Evolutionary conservation across 2,113 vertebrate species (phyloP), one percentile per base, ranked within the genome.

Genomic region (Aegotheles bennettii): DNA sequence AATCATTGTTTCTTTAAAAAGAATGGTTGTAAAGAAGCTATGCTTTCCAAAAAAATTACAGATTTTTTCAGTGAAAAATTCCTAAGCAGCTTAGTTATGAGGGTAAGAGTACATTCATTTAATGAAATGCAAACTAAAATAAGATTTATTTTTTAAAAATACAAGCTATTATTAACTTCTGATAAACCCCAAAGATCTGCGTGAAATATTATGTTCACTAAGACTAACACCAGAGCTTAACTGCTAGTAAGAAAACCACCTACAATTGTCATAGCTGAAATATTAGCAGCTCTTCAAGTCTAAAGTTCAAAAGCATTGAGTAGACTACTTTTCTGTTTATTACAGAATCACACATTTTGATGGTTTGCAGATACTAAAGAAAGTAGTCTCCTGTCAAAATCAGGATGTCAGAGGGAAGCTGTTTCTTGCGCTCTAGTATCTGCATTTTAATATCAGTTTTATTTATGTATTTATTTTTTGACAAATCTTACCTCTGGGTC

Each of bases 401-500:
- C 45, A 63, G 47, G 29, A 79, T 59, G 21, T 74, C 47, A 81
- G 24, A 79, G 6, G 18, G 24, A 89, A 59, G 26, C 29, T 48
- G 9, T 69, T 80, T 65, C 53, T 57, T 80, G 18, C 18, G 8
- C 35, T 83, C 20, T 33, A 70, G 4, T 60, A 63, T 25, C 26
- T 57, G n/a, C 31, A 43, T 24, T 64, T 85, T 59, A 40, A 10
- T 20, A 86, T 16, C 11, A 63, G 16, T 36, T 84, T 85, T 48
- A 92, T 61, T 84, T 43, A 35, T 11, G 20, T 29, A 16, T 78
- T 83, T 69, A 64, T 45, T 23, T 83, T 91, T 45, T 76, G 83
- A 77, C 69, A 91, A 80, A 78, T 57, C 97, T 99, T 97, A 99
- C 99, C 99, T 98, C 99, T 98, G 89, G 99, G 99, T 93, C 99